A percentile compares a stretch with the other conserved stretches of the same genome.
Conservation (phyloP, 30 jellyfish, hydroid and myxozoan species). For the Catostylus mosaicus region DNA sequence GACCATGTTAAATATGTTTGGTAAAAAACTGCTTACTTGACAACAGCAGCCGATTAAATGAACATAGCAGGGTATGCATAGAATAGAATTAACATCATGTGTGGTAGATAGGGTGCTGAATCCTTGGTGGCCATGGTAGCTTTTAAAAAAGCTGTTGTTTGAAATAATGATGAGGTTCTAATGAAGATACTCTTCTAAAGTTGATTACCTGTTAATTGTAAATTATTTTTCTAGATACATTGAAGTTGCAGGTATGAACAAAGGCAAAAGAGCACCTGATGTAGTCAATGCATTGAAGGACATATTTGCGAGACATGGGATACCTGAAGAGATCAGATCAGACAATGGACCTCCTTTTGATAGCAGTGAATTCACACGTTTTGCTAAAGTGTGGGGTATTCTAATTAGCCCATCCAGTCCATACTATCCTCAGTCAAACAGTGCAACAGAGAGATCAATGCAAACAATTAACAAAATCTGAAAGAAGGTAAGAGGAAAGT, state of each 20-base stretch:
- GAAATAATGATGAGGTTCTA: neutral
- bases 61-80: too few relatives aligned
- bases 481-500: slow-evolving; percentile 43
- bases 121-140: too few relatives aligned
- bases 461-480: slow-evolving; percentile 52
- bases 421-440: slow-evolving; percentile 33
- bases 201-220: slow-evolving; percentile 22
- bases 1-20: too few relatives aligned
- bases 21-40: too few relatives aligned
- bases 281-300: slow-evolving; percentile 22
- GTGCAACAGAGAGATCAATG: slow-evolving; percentile 39
- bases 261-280: slow-evolving; percentile 19
- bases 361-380: slow-evolving; percentile 24
- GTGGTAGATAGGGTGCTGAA: too few relatives aligned
- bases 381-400: slow-evolving; percentile 41
- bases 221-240: slow-evolving; percentile 39
- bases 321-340: slow-evolving; percentile 55
- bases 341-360: slow-evolving; percentile 64
- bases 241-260: slow-evolving; percentile 51
- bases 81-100: too few relatives aligned
- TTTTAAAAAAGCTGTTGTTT: slow-evolving; percentile 9
- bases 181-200: neutral
- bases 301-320: slow-evolving; percentile 52
- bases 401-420: slow-evolving; percentile 25
- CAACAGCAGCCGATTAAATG: too few relatives aligned